Conservation (phyloP, 1,140 invertebrate genomes). For the Phortica variegata region DNA sequence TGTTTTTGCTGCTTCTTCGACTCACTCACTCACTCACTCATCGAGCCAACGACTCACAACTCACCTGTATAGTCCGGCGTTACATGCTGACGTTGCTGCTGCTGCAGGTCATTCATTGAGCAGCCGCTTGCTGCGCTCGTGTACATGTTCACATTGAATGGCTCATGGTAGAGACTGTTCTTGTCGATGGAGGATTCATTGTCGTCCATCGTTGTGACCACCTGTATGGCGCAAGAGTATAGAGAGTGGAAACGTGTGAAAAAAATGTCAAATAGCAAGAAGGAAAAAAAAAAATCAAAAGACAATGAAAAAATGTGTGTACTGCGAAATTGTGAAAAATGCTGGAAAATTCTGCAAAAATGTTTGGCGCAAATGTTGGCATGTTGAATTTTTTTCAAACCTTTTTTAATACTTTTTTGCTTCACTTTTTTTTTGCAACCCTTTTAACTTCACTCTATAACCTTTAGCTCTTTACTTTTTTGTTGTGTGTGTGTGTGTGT, state of each 20-base stretch:
- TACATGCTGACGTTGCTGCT: conserved; percentile 42
- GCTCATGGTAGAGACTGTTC: conserved; percentile 59
- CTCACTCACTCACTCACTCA: conserved; percentile 7
- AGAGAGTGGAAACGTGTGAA: too few species aligned
- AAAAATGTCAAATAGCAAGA: conserved; percentile 17
- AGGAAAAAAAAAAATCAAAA: conserved; percentile 3
- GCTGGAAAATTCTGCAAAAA: conserved; percentile 2
- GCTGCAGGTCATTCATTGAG: conserved; percentile 55
- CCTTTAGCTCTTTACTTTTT: too few species aligned
- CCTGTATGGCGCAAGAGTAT: too few species aligned
- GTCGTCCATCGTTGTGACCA: conserved; percentile 56
- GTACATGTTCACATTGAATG: conserved; percentile 59
- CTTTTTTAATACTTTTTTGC: conserved; percentile 1
- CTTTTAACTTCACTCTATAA: too few species aligned
- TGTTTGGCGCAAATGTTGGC: conserved; percentile 13
- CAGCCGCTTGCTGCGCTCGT: conserved; percentile 56
- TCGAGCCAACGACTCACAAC: conserved; percentile 13
- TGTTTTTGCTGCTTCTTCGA: conserved; percentile 8
- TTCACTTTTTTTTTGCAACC: conserved; percentile 16
- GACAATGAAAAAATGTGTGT: conserved; percentile 14
- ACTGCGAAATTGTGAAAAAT: conserved; percentile 8
- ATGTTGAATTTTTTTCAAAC: conserved; percentile 4
- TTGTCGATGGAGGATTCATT: conserved; percentile 58
- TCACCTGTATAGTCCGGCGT: conserved; percentile 59
- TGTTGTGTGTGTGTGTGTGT: not conserved